Percentiles rank a stretch among this genome's conserved stretches.
Conservation (phyloP, 2,888 invertebrate species). For the Formica aserva region DNA sequence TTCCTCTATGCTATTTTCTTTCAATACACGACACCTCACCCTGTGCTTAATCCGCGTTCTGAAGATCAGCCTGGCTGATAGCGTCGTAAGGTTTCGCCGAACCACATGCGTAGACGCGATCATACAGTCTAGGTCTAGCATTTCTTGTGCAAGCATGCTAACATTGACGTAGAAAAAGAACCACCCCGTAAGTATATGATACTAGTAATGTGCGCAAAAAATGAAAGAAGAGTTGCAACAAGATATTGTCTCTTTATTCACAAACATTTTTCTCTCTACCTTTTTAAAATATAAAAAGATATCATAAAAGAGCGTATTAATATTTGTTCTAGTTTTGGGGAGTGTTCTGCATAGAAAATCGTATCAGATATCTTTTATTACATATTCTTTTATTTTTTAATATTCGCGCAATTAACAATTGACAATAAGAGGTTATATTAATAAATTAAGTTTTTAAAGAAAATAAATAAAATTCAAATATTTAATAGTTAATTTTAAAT, state of each 20-base stretch:
- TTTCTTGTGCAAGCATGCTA: slow-evolving; percentile 54
- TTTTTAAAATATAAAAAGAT: not conserved
- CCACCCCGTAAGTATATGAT: slow-evolving; percentile 48
- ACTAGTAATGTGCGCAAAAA: not conserved
- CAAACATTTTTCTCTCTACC: not conserved
- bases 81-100: slow-evolving; percentile 80
- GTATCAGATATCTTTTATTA: not conserved
- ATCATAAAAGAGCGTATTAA: not conserved
- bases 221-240: not conserved
- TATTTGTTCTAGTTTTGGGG: not conserved
- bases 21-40: slow-evolving; percentile 59
- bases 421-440: not conserved
- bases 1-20: slow-evolving; percentile 29
- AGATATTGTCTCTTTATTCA: not conserved
- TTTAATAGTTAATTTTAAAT: not conserved
- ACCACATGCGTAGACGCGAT: slow-evolving; percentile 67
- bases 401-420: not conserved
- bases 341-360: not conserved
- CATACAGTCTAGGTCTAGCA: slow-evolving; percentile 68
- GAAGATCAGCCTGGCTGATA: slow-evolving; percentile 66
- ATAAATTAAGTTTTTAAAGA: not conserved
- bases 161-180: slow-evolving; percentile 61
- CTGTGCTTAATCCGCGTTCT: slow-evolving; percentile 81
- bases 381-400: not conserved
- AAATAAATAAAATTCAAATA: not conserved